Percentiles rank a stretch among this genome's conserved stretches.
These are phyloP conservation scores for Charina bottae DNA, from an alignment of 2,113 vertebrate genomes.

Conservation along the genomic window DNA sequence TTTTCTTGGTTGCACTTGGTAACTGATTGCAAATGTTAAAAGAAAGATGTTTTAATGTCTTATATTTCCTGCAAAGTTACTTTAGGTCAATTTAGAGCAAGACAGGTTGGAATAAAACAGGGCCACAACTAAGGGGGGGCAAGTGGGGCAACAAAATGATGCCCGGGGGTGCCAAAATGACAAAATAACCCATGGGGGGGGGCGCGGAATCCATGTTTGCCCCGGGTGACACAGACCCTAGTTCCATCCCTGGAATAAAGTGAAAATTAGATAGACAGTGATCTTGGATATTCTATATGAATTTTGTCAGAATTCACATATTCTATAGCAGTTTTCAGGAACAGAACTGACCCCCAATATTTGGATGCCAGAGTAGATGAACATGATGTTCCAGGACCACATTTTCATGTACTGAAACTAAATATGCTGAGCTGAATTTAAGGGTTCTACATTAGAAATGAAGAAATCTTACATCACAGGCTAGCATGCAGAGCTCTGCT, in stretches of 20 bases:
- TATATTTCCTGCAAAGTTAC: not conserved
- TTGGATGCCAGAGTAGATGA: not conserved
- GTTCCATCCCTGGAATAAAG: not conserved
- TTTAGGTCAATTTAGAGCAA: not conserved
- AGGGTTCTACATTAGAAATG: not conserved
- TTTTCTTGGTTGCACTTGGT: not conserved
- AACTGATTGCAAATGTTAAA: not conserved
- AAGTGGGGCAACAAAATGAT: no score
- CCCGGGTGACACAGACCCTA: no score
- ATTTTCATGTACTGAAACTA: not conserved
- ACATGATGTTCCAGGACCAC: not conserved
- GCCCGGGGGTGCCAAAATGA: no score
- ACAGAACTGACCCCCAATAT: not conserved
- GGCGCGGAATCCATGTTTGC: no score
- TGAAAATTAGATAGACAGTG: not conserved
- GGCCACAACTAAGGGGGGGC: no score
- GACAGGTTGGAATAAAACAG: not conserved
- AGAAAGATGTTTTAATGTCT: not conserved
- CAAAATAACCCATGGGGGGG: no score
- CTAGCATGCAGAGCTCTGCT: not conserved
- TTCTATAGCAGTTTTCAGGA: not conserved
- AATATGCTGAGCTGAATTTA: not conserved
- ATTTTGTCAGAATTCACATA: not conserved
- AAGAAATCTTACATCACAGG: not conserved
- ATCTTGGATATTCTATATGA: not conserved